Base-by-base conservation (phyloP, 2,888 invertebrate genomes). In the Holacanthella duospinosa region DNA sequence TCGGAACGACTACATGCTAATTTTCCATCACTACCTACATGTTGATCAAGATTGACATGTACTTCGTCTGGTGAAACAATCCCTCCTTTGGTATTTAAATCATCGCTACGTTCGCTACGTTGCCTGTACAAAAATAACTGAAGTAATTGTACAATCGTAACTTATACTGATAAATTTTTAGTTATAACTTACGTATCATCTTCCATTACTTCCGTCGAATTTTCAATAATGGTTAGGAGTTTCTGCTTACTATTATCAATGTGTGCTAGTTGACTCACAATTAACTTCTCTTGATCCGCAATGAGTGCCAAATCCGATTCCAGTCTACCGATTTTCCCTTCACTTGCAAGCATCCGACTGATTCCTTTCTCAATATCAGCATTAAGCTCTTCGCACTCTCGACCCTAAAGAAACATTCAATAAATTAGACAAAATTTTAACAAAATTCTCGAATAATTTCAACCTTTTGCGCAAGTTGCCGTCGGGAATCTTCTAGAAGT, bases 221-320 rank as follows among this genome's bases (percentile, higher is more conserved):
- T 70, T 61, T 71, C 72, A 27, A 72, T 71, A 9, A 72, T 72
- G 12, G 72, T 71, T 27, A 69, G 43, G 9, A 72, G 63, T 43
- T 72, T 72, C 53, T 72, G 72, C 43, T 72, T 72, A 54, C 71
- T 71, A 43, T 59, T 72, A 44, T 71, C 72, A 58, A 72, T 72
- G 59, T 71, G 68, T 4, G 71, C 70, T 19, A 72, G 60, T 24
- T 72, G 72, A 48, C 61, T 68, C 16, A 71, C 69, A 54, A 72
- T 72, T 19, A 71, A 54, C 44, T 68, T 69, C 60, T 72, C 72
- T 54, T 72, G 72, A 26, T 69, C 71, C 2, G 70, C 71, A 54
- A 72, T 71, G 1, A 71, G 57, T 2, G 70, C 68, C 25, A 72
- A 48, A 60, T 72, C 71, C 0, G 70, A 65, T 63, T 72, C 72